Evolutionary conservation across 1,140 invertebrate genomes (phyloP), one percentile per base, ranked within the genome.

Genomic region (Calephelis virginiensis): DNA sequence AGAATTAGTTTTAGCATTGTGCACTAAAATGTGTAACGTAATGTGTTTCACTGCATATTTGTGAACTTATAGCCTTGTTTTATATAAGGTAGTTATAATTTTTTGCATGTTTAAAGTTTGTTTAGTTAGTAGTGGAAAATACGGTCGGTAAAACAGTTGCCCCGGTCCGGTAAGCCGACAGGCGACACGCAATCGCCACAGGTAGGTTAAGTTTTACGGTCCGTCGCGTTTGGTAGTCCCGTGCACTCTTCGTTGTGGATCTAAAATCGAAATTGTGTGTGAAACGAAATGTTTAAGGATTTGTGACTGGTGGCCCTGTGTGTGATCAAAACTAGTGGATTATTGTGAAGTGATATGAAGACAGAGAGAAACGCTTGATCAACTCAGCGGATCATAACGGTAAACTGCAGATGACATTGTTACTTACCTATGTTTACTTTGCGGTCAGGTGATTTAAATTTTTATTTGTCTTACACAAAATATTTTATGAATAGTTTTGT

Each of bases 161-260:
- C 72, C 69, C 81, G 81, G 80, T 77, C 74, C 74, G 81, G 77
- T 78, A 74, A 69, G 73, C 75, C 68, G 78, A 69, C 77, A 61
- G 71, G 74, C 81, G 85, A 90, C 88, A 90, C 88, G 88, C 88
- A 88, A 90, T 85, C 86, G 82, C 80, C 77, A 80, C 88, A 90
- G 88, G 86, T 89, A 87, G 85, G 88, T 89, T 86, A 89, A 84
- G 77, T 78, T 89, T 89, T 76, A 88, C 86, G 88, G 77, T 86
- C 84, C 74, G 84, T 76, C 86, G 86, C 85, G 85, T 81, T 87
- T 88, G 84, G 71, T 83, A 74, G 78, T 82, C 74, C 82, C 79
- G 76, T 85, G 85, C 80, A 81, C 84, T 81, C 76, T 79, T 61
- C 78, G 83, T 72, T 82, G 84, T 83, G 75, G 79, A 81, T 76